Conservation (phyloP, 2,797 vertebrate species). For the Epinephelus awoara region DNA sequence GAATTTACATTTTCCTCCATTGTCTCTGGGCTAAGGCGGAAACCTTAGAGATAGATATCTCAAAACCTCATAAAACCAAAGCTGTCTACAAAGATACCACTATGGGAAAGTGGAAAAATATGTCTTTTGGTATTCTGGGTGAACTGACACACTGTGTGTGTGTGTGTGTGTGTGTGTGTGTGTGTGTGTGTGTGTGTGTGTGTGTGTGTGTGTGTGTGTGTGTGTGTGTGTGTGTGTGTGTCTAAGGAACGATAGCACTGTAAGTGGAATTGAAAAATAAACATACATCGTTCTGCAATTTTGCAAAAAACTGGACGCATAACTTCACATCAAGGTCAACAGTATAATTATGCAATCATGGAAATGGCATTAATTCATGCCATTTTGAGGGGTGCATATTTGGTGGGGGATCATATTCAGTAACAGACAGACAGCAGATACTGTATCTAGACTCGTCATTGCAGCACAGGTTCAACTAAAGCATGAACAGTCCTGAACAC, state of each 20-base stretch:
- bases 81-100: slow-evolving; percentile 22
- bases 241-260: not conserved
- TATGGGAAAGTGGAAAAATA: slow-evolving; percentile 54
- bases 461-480: too few species aligned
- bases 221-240: not conserved
- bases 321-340: not conserved
- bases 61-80: slow-evolving; percentile 55
- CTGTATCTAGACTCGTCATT: too few species aligned
- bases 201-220: not conserved
- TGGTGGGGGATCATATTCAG: not conserved
- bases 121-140: slow-evolving; percentile 25
- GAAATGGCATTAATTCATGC: slow-evolving; percentile 2
- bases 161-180: not conserved
- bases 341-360: not conserved
- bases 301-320: not conserved
- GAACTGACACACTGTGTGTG: slow-evolving; percentile 8
- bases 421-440: too few species aligned
- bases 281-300: slow-evolving; percentile 13
- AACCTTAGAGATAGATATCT: slow-evolving; percentile 58
- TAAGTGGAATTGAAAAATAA: slow-evolving; percentile 34
- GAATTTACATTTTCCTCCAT: slow-evolving; percentile 53
- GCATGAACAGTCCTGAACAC: not conserved
- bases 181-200: slow-evolving; percentile 3
- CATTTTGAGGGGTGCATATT: not conserved
- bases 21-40: slow-evolving; percentile 51